Base-by-base conservation (phyloP, 2,888 invertebrate species). In the Phlogophora meticulosa region DNA sequence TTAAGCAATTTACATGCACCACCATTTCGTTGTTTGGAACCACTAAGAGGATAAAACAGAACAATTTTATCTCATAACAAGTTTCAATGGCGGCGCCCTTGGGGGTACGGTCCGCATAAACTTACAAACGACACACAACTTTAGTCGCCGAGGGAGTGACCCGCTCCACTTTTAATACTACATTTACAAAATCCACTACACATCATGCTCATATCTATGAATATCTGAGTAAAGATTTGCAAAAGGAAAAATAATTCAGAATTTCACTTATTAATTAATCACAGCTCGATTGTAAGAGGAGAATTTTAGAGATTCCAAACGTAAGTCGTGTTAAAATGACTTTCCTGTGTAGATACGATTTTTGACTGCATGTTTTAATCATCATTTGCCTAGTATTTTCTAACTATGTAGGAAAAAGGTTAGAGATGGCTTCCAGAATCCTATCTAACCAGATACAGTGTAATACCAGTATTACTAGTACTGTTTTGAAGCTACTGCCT, bases 21-120 rank as follows among this genome's bases (percentile, higher is more conserved):
- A 71, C 71, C 46, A 42, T 79, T 80, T 77, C 75, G 70, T 68
- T 82, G 80, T 86, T 85, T 81, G 62, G 34, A 82, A 86, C 83
- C 86, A 74, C 83, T 72, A 69, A 71, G 75, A 81, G 80, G 78
- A 81, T 87, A 87, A 88, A 88, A 85, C 86, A 85, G 85, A 83
- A 84, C 87, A 88, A 84, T 88, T 87, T 87, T 86, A 87, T 87
- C 85, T 87, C 87, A 84, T 88, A 87, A 88, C 87, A 89, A 90
- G 89, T 90, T 90, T 89, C 87, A 88, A 88, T 89, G 87, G 83
- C 82, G 84, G 79, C 79, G 84, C 87, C 87, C 83, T 68, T 73
- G 85, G 86, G 86, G 80, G 67, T 79, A 76, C 80, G 72, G 73
- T 78, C 83, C 87, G 83, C 85, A 85, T 87, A 87, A 89, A 90